A percentile compares a stretch with the other conserved stretches of the same genome.
Conservation (phyloP, 2,797 vertebrate genomes). For the Protosalanx chinensis region DNA sequence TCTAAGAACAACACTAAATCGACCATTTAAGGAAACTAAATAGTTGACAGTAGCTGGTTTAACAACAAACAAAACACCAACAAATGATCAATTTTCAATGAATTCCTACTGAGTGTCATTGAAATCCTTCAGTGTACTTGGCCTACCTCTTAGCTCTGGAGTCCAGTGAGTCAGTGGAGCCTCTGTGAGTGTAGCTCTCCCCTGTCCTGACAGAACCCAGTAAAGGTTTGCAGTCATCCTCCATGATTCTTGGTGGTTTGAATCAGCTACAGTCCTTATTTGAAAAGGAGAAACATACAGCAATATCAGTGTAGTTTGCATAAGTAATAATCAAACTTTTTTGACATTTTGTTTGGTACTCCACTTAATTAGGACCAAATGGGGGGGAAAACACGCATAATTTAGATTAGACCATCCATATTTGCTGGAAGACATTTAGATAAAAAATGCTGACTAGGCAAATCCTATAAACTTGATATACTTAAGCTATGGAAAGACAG, state of each 20-base stretch:
- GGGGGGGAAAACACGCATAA: neutral
- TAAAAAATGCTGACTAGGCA: too few relatives aligned
- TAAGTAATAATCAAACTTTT: neutral
- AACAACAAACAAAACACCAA: neutral
- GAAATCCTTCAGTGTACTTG: neutral
- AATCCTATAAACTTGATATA: too few relatives aligned
- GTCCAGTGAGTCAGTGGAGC: conserved; percentile 68
- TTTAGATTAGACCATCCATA: neutral
- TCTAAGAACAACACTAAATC: neutral
- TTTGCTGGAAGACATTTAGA: too few relatives aligned
- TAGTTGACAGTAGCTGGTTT: neutral
- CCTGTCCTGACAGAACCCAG: conserved; percentile 55
- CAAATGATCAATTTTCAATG: neutral
- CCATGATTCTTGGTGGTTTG: conserved; percentile 58
- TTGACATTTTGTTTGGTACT: neutral
- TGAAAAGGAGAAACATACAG: conserved; percentile 24
- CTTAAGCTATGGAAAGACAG: too few relatives aligned
- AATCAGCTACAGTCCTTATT: conserved; percentile 53
- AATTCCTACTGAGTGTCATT: neutral
- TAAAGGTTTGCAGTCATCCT: conserved; percentile 69
- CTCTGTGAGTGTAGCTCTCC: conserved; percentile 53
- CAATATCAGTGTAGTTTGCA: neutral
- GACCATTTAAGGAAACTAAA: neutral
- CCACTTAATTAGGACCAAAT: too few relatives aligned
- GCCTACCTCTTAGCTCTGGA: conserved; percentile 68